A percentile compares a stretch with the other conserved stretches of the same genome.
phyloP scores from a whole-genome alignment of 2,797 vertebrate genomes.

The Paratrypauchen microcephalus region DNA sequence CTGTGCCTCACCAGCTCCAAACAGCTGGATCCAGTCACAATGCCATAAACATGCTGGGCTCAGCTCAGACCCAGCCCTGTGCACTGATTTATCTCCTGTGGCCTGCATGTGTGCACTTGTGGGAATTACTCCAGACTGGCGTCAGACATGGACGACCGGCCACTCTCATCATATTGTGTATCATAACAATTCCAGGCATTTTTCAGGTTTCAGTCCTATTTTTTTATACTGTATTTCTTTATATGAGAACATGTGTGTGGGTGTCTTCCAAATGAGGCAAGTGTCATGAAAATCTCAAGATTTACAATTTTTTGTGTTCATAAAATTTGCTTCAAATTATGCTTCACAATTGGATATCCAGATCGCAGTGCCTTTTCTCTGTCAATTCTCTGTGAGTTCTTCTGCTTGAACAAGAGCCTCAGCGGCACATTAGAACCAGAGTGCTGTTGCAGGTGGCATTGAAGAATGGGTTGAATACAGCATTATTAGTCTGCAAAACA shows the following conservation, averaged over 20 bases:
- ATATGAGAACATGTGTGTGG: neutral
- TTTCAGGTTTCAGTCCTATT: conserved; percentile 19
- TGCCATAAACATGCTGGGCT: conserved; percentile 68
- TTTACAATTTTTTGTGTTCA: neutral
- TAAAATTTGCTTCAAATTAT: neutral
- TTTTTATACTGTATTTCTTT: conserved; percentile 13
- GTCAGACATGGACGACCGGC: conserved; percentile 36
- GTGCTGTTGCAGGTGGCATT: too few relatives aligned
- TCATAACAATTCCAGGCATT: conserved; percentile 21
- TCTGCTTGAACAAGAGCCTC: neutral
- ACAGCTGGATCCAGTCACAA: conserved; percentile 72
- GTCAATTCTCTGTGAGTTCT: neutral
- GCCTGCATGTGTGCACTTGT: conserved; percentile 57
- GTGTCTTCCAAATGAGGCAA: neutral
- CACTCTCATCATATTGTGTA: conserved; percentile 13
- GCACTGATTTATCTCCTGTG: conserved; percentile 71
- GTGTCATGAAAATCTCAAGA: neutral
- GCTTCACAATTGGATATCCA: neutral
- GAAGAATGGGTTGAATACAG: too few relatives aligned
- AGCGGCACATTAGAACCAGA: too few relatives aligned
- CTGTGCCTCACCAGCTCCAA: conserved; percentile 49
- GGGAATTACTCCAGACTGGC: conserved; percentile 61
- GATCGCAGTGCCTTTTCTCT: neutral
- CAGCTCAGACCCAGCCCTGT: conserved; percentile 57
- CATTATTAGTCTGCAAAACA: too few relatives aligned